Evolutionary conservation across 1,140 invertebrate species (phyloP).

Genomic region (Bombus soroeensis): DNA sequence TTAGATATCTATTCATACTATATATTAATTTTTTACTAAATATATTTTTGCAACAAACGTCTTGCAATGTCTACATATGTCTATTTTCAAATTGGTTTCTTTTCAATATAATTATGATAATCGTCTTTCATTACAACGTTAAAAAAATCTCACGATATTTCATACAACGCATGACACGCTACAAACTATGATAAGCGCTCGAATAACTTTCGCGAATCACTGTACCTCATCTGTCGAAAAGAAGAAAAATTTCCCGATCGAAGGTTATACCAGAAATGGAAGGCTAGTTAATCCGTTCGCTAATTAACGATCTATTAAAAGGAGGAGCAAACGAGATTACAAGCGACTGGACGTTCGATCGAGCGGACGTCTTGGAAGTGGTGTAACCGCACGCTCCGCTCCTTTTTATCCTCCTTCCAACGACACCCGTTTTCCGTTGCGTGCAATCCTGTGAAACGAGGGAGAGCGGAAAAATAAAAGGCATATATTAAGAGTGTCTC

Average conservation of each 20-base stretch:
- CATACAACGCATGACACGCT: too few relatives aligned
- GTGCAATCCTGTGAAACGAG: slow-evolving; percentile 47
- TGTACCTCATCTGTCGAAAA: background rate
- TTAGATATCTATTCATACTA: too few relatives aligned
- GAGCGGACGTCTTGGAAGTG: background rate
- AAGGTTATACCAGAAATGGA: background rate
- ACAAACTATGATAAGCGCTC: too few relatives aligned
- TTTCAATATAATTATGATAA: too few relatives aligned
- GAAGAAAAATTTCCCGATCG: background rate
- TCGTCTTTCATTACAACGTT: too few relatives aligned
- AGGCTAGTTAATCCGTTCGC: background rate
- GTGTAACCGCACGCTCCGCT: background rate
- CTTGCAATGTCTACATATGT: too few relatives aligned
- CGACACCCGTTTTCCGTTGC: slow-evolving; percentile 24
- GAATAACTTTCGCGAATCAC: too few relatives aligned
- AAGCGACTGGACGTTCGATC: slow-evolving; percentile 11
- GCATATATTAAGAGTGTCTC: slow-evolving; percentile 53
- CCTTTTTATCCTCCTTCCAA: slow-evolving; percentile 19
- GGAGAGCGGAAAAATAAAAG: slow-evolving; percentile 44
- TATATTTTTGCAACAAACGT: too few relatives aligned
- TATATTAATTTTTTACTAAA: too few relatives aligned
- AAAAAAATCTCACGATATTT: too few relatives aligned
- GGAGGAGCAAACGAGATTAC: slow-evolving; percentile 35
- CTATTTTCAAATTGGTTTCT: too few relatives aligned
- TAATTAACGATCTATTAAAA: slow-evolving; percentile 50